Base-by-base conservation (phyloP, 2,797 vertebrate species). In the Phoxinus dragarum region DNA sequence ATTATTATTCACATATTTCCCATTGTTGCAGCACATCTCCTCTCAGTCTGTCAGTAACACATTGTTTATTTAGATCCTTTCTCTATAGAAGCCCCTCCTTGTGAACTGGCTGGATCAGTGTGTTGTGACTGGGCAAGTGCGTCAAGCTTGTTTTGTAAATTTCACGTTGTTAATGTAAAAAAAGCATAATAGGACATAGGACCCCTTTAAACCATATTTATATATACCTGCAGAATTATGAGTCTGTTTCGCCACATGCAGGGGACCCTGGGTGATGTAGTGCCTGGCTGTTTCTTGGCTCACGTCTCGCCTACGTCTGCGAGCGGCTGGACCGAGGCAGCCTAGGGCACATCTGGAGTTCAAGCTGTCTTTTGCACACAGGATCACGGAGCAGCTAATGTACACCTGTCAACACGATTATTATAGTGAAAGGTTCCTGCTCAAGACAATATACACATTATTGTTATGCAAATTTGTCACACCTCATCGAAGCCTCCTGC, bases 381-480 rank as follows among this genome's bases (percentile, higher is more conserved):
- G 88, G 86, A 95, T 93, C 73, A 95, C 93, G 0, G 92, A 92
- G 90, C 95, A 96, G 17, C 91, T 94, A 87, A 95, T 91, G 90
- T 92, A 95, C 6, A 95, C 92, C 95, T 95, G 92, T 3, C 40
- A 34, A 40, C 3, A 64, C 3, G 12, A 5, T 23, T 8, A 68
- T 49, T 84, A 21, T 40, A 17, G 11, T 64, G 36, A 76, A n/a
- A 49, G 52, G 47, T 38, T 75, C 3, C 23, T 67, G 42, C 23
- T 19, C 27, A 67, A 52, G 21, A 54, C 44, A 66, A n/a, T 40
- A 40, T 27, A 21, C 23, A 67, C 61, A 9, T 16, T 34, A 11
- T 3, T 76, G 31, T 40, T 67, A 9, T n/a, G 52, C 11, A 14
- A 19, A n/a, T 40, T 10, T 21, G 1, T 67, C 34, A 38, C 89